Base-by-base conservation (phyloP, 2,888 invertebrate genomes). In the Orthosia cruda region DNA sequence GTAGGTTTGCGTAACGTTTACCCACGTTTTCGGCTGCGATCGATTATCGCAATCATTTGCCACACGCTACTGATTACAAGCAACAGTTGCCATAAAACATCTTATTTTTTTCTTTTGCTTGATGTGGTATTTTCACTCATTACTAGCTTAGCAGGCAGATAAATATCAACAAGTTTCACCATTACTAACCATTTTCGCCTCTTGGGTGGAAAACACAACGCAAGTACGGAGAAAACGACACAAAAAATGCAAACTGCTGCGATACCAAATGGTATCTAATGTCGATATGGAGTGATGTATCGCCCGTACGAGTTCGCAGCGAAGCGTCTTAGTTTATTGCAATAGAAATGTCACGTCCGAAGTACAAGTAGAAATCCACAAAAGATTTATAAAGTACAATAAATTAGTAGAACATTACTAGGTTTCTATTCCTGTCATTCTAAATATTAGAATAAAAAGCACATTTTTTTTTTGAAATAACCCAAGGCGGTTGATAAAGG, bases 221-320 rank as follows among this genome's bases (percentile, higher is more conserved):
- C 54, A 32, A 26, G 52, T 63, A 50, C 13, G 16, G 1, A 50
- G 4, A 40, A 63, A 59, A 59, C 18, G 16, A 58, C 9, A 32
- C 47, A 26, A 72, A 40, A 52, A 23, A 5, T 13, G 26, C 49
- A 20, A 18, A 64, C 32, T 64, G 55, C 62, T 4, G 23, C 7
- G 11, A 40, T 63, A 0, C 54, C 54, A 58, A 70, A 54, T 58
- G 52, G 7, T n/a, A n/a, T n/a, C n/a, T n/a, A 5, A 5, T 32
- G 5, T 32, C 0, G 32, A 32, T 7, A 32, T 7, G 5, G n/a
- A 62, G 52, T 66, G 61, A 77, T 71, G 50, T 65, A 78, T 78
- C 23, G n/a, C 23, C 13, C 15, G 52, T 62, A 20, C 50, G 13
- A 47, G 15, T 78, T 62, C 20, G 26, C 47, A 64, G 47, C 49